Base-by-base conservation (phyloP, 2,113 vertebrate genomes). In the Halcyon malimbica region DNA sequence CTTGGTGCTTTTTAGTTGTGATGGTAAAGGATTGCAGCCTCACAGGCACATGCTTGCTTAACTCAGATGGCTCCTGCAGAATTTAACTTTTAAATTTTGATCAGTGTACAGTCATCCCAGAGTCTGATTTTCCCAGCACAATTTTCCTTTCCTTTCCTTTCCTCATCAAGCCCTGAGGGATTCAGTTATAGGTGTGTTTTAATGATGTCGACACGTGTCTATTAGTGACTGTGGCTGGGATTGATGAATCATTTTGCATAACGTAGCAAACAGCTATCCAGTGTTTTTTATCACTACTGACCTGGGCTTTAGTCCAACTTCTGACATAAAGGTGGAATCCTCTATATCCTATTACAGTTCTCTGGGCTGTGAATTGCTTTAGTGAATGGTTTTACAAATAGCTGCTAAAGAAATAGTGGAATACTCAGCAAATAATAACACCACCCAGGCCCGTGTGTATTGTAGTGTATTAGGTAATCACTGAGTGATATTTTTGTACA, bases 181-280 rank as follows among this genome's bases (percentile, higher is more conserved):
- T 76, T 75, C 41, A 46, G 57, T 21, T 51, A 78, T 75, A 89
- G 86, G 90, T 73, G 89, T 96, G 92, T 90, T 95, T 77, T 76
- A 82, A 84, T 48, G 83, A 82, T 79, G 80, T 89, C 2, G 21
- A 94, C 95, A 87, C 21, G 26, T 93, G 77, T 69, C 77, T 96
- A 42, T 86, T 93, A 89, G 69, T 79, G 71, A 90, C 42, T 96
- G 79, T 69, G 65, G 37, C 65, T 64, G 83, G 63, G 80, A 90
- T 74, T 90, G 93, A 81, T 89, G 76, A 96, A 81, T 96, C 88
- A 86, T 74, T 92, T 95, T 69, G 29, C 75, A 83, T 85, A 93
- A 89, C 51, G 39, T 57, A 87, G 56, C 76, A 88, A 94, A 85
- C 73, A 87, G 92, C 89, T 70, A 56, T 56, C 70, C 65, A 77